Conservation (phyloP, 2,888 invertebrate species). For the Prostheceraeus crozeri region DNA sequence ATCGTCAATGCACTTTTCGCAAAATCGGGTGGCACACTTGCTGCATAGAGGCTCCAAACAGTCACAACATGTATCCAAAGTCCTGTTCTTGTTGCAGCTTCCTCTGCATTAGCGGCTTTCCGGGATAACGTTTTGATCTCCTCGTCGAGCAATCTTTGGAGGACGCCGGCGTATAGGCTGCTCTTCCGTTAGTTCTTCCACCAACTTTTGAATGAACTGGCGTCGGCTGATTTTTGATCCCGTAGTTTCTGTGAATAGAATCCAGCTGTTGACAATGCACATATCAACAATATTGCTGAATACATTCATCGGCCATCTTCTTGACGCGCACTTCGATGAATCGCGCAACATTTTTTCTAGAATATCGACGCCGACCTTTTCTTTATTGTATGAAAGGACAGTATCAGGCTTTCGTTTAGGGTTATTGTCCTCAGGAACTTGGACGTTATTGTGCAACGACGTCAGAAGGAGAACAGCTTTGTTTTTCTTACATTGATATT, state of each 20-base stretch:
- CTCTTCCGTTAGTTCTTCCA: slow-evolving; percentile 25
- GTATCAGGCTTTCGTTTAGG: slow-evolving; percentile 25
- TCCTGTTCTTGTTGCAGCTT: slow-evolving; percentile 27
- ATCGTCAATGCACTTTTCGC: slow-evolving; percentile 14
- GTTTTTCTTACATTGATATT: slow-evolving; percentile 28
- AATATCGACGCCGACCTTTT: slow-evolving; percentile 27
- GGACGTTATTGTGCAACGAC: slow-evolving; percentile 19
- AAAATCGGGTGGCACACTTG: slow-evolving; percentile 26
- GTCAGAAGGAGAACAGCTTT: slow-evolving; percentile 26
- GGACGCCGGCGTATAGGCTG: slow-evolving; percentile 12
- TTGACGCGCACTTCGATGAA: slow-evolving; percentile 22
- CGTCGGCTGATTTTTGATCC: slow-evolving; percentile 20
- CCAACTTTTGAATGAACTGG: slow-evolving; percentile 25
- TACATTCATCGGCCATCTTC: slow-evolving; percentile 27
- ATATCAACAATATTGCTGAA: slow-evolving; percentile 26
- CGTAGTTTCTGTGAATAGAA: slow-evolving; percentile 23
- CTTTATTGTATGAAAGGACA: slow-evolving; percentile 21
- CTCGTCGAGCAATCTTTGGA: neutral
- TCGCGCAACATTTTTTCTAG: slow-evolving; percentile 20
- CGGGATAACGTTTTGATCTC: neutral
- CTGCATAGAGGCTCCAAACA: slow-evolving; percentile 17
- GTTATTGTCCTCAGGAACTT: slow-evolving; percentile 25
- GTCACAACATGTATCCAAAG: slow-evolving; percentile 24
- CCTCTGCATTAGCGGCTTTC: slow-evolving; percentile 18
- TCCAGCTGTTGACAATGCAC: slow-evolving; percentile 22